Base-by-base conservation (phyloP, 2,113 vertebrate genomes). In the Macrotus californicus region DNA sequence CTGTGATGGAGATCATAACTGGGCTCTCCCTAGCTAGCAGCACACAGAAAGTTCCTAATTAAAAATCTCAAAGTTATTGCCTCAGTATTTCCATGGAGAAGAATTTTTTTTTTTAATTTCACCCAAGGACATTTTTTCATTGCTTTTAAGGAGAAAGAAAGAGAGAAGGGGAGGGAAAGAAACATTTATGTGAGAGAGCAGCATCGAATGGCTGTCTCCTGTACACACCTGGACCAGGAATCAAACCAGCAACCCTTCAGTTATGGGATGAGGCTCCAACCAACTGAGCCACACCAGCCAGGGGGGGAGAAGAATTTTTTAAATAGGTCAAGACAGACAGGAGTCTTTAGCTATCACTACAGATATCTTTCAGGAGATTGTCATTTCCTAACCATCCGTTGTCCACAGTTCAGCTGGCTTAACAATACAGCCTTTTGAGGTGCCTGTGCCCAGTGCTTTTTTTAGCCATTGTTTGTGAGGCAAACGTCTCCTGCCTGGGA, bases 291-390 rank as follows among this genome's bases (percentile, higher is more conserved):
- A 64, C 5, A 64, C 61, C 29, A 31, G 29, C 61, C 26, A 61
- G 29, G 29, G 29, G 61, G 41, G 18, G 41, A 85, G 50, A 61
- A 52, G 8, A 76, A 76, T 43, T 75, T 48, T 85, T 89, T 50
- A 59, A 93, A 76, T 29, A n/a, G 85, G 19, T 48, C 54, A 73
- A 85, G 54, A 67, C 11, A 48, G 5, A 39, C 11, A 73, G 9
- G 39, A 84, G 19, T 88, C 72, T 92, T 79, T 54, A 50, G 22
- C 26, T 39, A 0, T 10, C 81, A 46, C 41, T 48, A 21, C 6
- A 41, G n/a, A n/a, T 64, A 83, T 22, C 88, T 96, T 96, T 96
- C 31, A 96, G 96, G 96, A n/a, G 80, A 70, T 2, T 69, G 66
- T 36, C 70, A 87, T 54, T 94, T 96, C 48, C 39, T 70, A 69